Base-by-base conservation (phyloP, 2,888 invertebrate species). In the Noctuana brunneofusca region DNA sequence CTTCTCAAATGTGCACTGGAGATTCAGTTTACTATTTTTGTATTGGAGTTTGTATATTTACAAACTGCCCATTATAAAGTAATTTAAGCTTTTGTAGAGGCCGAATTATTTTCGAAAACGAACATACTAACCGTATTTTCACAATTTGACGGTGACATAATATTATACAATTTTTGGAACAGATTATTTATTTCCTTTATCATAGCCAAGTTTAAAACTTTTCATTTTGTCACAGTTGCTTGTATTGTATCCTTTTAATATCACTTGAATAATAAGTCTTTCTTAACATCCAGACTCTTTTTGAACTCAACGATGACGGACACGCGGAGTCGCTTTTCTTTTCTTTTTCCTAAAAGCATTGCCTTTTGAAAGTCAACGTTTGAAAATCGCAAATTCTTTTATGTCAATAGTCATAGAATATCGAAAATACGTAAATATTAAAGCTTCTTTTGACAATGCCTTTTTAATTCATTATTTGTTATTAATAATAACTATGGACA, bases 301-400 rank as follows among this genome's bases (percentile, higher is more conserved):
- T 55, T 18, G 41, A 43, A 18, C 43, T 55, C 27, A 11, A 16
- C 43, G 55, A n/a, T 55, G 72, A 68, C 73, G 73, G 67, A 65
- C 71, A 80, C 78, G 76, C 76, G 80, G 79, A 80, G 79, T 81
- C 80, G 74, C 73, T 78, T 74, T 77, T 71, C 70, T 69, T 69
- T 69, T 72, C 67, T 70, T 70, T 66, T 65, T 71, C 66, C 64
- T 58, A 57, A 66, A 70, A 70, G 70, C 69, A 73, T 71, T 74
- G 75, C 71, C 71, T 73, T 75, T 75, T 67, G 68, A 67, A 65
- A 30, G 65, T 57, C 68, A 60, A 67, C 69, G 67, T 75, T 75
- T 73, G 71, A 75, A 71, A 69, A 68, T 71, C 66, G 43, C 66
- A 66, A n/a, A 58, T 62, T 67, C 68, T 67, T 72, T 71, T 70